Evolutionary conservation across 2,113 vertebrate genomes (phyloP).

Genomic region (Cinclus cinclus): DNA sequence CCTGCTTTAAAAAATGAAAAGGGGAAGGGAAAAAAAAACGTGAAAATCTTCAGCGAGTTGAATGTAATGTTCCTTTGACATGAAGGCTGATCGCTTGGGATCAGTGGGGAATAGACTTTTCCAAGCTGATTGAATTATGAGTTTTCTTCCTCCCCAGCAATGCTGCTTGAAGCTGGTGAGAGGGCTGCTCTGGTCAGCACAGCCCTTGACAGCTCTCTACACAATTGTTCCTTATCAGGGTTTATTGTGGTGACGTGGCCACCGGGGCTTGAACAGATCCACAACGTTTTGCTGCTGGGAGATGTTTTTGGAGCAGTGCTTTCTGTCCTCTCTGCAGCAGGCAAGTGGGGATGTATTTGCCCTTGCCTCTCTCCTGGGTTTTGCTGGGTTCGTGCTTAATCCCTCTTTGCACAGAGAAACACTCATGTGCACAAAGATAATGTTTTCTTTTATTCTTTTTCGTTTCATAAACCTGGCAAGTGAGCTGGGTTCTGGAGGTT

Average conservation of each 20-base stretch:
- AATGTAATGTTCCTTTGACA: slow-evolving; percentile 22
- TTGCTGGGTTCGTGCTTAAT: not conserved
- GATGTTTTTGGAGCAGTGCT: not conserved
- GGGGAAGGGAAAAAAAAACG: not conserved
- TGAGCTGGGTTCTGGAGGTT: not conserved
- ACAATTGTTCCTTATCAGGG: slow-evolving; percentile 16
- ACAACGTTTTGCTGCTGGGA: not conserved
- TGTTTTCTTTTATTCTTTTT: not conserved
- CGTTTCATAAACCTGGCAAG: not conserved
- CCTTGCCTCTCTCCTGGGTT: not conserved
- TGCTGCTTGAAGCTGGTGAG: slow-evolving; percentile 54
- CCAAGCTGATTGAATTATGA: slow-evolving; percentile 53
- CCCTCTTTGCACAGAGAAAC: not conserved
- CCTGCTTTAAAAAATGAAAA: slow-evolving; percentile 32
- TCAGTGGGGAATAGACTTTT: slow-evolving; percentile 43
- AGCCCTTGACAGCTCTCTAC: slow-evolving; percentile 35
- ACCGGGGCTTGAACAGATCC: not conserved
- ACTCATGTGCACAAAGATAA: not conserved
- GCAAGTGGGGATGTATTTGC: not conserved
- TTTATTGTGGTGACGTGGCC: not conserved
- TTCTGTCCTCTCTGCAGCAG: not conserved
- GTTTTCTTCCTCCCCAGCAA: slow-evolving; percentile 25
- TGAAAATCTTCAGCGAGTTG: not conserved
- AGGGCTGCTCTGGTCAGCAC: slow-evolving; percentile 8
- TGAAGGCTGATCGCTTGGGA: slow-evolving; percentile 22